Base-by-base conservation (phyloP, 1,140 invertebrate genomes). In the Trichonephila clavata region DNA sequence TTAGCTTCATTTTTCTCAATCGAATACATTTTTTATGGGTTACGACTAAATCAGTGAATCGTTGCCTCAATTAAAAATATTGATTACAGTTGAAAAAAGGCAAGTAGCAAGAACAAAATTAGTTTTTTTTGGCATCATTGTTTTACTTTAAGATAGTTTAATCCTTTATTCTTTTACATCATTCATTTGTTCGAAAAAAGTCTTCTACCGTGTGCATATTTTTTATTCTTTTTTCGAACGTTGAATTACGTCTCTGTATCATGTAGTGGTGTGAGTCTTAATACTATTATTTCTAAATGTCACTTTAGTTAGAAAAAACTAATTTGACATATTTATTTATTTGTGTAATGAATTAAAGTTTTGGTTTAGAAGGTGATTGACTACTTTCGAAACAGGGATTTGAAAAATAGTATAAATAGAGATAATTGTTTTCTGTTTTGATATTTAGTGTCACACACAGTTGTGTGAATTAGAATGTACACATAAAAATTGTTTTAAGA, bases 1-100 rank as follows among this genome's bases (percentile, higher is more conserved):
- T 84, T 84, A 57, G 81, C 24, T 39, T 84, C 50, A 10, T 84
- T 57, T 18, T 84, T 50, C n/a, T 13, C 1, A 24, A 59, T 24
- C n/a, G 8, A 59, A 84, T 84, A 32, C n/a, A 84, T 84, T 84
- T 84, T 84, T 84, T 84, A 59, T 59, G 24, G 43, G 20, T 32
- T 84, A 21, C 50, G n/a, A 57, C n/a, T 59, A 84, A 84, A 57
- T 57, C 81, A 84, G 24, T 57, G 43, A 57, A 84, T 14, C 21
- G 43, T 84, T 59, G 57, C 81, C 57, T 84, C 81, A 84, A 84
- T 84, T 84, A 84, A 32, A 77, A 32, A 27, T 77, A 77, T 77
- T 77, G 27, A 77, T 77, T 39, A 77, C 27, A 16, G 27, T 6
- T 39, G 71, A 77, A 77, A 77, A 77, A 77, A 14, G 27, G 71